Evolutionary conservation across 1,140 invertebrate genomes (phyloP), one percentile per base, ranked within the genome.

Genomic region (Tribolium castaneum): DNA sequence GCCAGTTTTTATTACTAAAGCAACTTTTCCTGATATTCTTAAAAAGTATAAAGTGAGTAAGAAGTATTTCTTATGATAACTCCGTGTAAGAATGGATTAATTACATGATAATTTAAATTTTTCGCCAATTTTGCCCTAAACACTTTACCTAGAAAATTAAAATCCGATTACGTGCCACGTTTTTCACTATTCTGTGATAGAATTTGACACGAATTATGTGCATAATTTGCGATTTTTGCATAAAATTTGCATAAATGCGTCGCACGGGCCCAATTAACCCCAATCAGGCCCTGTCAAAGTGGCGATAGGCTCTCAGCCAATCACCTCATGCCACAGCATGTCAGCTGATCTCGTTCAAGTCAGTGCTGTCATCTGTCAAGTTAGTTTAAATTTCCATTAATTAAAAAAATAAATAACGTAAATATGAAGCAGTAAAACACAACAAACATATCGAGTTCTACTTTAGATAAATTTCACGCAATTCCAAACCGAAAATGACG

Each of bases 321-420:
- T 59, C 54, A 59, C 16, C 1, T 19, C 19, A 9, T n/a, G 54
- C 54, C 54, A 59, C 51, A 45, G 5, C 7, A n/a, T 10, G 39
- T 45, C 39, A 45, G 39, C 9, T 45, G 39, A 45, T 45, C 39
- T n/a, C 9, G 2, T 19, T 5, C 51, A 52, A 3, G 51, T 59
- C 54, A 59, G 5, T 22, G 54, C 54, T 59, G 54, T 59, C 54
- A 59, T 59, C 54, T 59, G 54, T 59, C 54, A 59, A 2, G 19
- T 59, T n/a, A 19, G 19, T 59, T 66, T 66, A 35, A 66, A 66
- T 66, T 66, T 59, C 54, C 22, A n/a, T 22, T 22, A 59, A 59
- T 34, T 66, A 66, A 13, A n/a, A 35, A 66, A 66, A 35, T 35
- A 66, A 66, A 35, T 35, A 66, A 10, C 6, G 25, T 66, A 66